phyloP scores from a whole-genome alignment of 2,888 invertebrate genomes.

The Yponomeuta malinellus region DNA sequence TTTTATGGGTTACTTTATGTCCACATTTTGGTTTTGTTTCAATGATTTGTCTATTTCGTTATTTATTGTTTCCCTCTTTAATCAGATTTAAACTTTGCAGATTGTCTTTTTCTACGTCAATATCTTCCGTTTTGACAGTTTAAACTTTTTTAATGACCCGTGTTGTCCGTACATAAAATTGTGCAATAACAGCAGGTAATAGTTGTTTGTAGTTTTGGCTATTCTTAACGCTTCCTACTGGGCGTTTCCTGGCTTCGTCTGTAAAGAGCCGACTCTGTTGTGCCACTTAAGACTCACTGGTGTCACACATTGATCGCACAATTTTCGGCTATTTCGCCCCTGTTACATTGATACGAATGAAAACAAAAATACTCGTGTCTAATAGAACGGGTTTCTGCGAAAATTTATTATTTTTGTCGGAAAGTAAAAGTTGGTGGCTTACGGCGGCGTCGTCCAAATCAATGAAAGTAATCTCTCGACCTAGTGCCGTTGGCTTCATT shows the following conservation, averaged over 20 bases:
- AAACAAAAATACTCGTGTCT: not conserved
- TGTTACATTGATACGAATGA: not conserved
- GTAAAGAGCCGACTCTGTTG: not conserved
- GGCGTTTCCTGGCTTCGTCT: not conserved
- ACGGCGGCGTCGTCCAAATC: conserved; percentile 39
- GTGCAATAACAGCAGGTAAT: not conserved
- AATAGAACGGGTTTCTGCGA: not conserved
- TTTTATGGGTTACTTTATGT: too few relatives aligned
- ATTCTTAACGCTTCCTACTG: not conserved
- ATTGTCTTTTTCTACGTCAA: too few relatives aligned
- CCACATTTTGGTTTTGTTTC: too few relatives aligned
- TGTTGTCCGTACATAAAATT: not conserved
- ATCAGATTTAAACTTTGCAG: too few relatives aligned
- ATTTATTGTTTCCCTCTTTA: too few relatives aligned
- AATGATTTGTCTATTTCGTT: too few relatives aligned
- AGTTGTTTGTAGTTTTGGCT: not conserved
- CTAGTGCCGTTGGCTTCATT: conserved; percentile 55
- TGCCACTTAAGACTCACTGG: not conserved
- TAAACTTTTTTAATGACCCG: too few relatives aligned
- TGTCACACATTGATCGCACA: not conserved
- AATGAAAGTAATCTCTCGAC: conserved; percentile 61
- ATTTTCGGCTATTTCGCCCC: not conserved
- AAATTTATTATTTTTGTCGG: conserved; percentile 23
- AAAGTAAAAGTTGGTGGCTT: conserved; percentile 68
- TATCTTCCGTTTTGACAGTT: too few relatives aligned